These are phyloP conservation scores for Aphis craccivora DNA, from an alignment of 1,140 invertebrate genomes.

Conservation along the genomic window DNA sequence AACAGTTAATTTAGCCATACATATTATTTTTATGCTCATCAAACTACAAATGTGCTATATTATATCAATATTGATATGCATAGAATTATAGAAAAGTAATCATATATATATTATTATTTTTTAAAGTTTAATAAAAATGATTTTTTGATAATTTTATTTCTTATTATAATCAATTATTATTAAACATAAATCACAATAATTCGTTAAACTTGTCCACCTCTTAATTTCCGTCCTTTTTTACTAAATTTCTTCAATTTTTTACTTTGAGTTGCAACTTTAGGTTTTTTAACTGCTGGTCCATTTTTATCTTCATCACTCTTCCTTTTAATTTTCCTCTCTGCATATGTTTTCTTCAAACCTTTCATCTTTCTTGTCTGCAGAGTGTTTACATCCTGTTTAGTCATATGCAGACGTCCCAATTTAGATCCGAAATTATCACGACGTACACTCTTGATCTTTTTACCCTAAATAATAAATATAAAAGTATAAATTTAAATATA, in stretches of 20 bases:
- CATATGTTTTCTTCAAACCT: conserved; percentile 78
- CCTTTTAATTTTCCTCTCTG: conserved; percentile 37
- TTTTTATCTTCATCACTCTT: conserved; percentile 20
- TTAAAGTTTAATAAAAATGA: neutral
- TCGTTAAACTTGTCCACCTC: conserved; percentile 49
- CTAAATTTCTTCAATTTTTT: conserved; percentile 57
- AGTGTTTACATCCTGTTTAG: conserved; percentile 83
- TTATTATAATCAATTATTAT: conserved; percentile 28
- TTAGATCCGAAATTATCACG: conserved; percentile 87
- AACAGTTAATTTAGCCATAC: conserved; percentile 59
- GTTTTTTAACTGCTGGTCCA: conserved; percentile 29
- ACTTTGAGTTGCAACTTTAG: neutral
- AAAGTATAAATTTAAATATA: neutral
- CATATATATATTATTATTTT: conserved; percentile 2
- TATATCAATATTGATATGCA: neutral
- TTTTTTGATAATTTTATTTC: neutral
- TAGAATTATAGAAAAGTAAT: neutral
- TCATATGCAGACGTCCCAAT: conserved; percentile 91
- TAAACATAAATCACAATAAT: conserved; percentile 2
- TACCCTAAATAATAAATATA: conserved; percentile 67
- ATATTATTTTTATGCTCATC: conserved; percentile 3
- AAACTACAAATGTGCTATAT: conserved; percentile 29
- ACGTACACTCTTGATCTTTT: conserved; percentile 91
- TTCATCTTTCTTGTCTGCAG: conserved; percentile 95
- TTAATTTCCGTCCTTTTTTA: conserved; percentile 56